A percentile compares a stretch with the other conserved stretches of the same genome.
Conservation (phyloP, 1,140 invertebrate species). For the Cotesia glomerata region DNA sequence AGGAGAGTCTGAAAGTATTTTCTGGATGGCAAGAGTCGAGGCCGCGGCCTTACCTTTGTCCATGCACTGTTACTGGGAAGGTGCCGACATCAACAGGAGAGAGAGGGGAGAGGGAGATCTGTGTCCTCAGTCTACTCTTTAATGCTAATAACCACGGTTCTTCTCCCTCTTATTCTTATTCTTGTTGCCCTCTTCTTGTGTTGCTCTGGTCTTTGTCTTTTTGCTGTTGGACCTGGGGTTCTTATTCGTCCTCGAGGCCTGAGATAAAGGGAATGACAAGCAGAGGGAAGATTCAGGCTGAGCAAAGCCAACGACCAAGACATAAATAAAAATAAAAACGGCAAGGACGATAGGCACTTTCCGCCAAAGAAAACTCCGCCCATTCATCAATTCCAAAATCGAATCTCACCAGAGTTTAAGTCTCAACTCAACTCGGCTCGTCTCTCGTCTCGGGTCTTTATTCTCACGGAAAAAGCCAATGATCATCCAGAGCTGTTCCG, state of each 20-base stretch:
- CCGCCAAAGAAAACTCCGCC: constrained; percentile 36
- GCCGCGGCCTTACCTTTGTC: constrained; percentile 38
- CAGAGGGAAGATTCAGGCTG: background rate
- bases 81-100: constrained; percentile 29
- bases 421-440: constrained; percentile 13
- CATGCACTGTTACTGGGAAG: constrained; percentile 25
- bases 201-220: too few relatives aligned
- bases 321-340: background rate
- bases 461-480: constrained; percentile 28
- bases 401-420: constrained; percentile 30
- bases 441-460: background rate
- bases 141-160: constrained; percentile 36
- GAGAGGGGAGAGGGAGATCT: constrained; percentile 9
- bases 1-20: background rate
- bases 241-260: constrained; percentile 20
- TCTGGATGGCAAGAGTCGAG: constrained; percentile 19
- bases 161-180: background rate
- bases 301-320: too few relatives aligned
- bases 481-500: constrained; percentile 23
- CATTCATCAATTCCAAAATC: constrained; percentile 38
- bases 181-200: too few relatives aligned
- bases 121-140: constrained; percentile 31
- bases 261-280: constrained; percentile 23
- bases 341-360: constrained; percentile 34
- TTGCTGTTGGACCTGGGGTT: too few relatives aligned